Conservation (phyloP, 2,888 invertebrate species). For the Ganaspis brasiliensis region DNA sequence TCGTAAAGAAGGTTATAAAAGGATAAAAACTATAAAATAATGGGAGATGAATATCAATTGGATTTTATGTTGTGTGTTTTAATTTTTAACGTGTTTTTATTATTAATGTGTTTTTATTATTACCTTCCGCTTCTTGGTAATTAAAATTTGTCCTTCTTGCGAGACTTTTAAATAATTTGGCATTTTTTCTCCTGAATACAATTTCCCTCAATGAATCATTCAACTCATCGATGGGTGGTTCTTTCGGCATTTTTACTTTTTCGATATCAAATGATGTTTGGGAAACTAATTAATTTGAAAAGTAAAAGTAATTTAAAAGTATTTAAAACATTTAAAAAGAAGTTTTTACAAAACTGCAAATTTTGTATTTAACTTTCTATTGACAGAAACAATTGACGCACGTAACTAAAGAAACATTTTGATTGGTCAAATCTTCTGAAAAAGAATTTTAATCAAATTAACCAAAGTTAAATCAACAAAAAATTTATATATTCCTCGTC, state of each 20-base stretch:
- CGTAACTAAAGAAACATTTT: no score
- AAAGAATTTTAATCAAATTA: no score
- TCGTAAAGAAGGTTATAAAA: background rate
- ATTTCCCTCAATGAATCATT: constrained; percentile 69
- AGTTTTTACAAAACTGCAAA: no score
- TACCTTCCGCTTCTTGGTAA: constrained; percentile 73
- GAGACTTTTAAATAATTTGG: constrained; percentile 66
- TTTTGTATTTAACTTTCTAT: no score
- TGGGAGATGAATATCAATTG: no score
- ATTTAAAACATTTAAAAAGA: no score
- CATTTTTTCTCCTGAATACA: constrained; percentile 71
- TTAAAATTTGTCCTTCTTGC: constrained; percentile 69
- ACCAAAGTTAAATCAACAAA: background rate
- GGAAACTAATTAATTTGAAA: no score
- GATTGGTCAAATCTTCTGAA: no score
- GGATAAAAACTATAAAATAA: background rate
- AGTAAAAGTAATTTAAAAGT: no score
- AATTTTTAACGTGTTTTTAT: background rate
- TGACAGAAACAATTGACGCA: no score
- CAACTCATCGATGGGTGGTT: constrained; percentile 68
- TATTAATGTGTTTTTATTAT: background rate
- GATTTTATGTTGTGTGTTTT: no score
- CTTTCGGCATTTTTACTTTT: constrained; percentile 76
- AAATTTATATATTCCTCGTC: background rate
- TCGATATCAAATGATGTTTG: no score